phyloP scores from a whole-genome alignment of 2,797 vertebrate species.

The Sebastes itinus region DNA sequence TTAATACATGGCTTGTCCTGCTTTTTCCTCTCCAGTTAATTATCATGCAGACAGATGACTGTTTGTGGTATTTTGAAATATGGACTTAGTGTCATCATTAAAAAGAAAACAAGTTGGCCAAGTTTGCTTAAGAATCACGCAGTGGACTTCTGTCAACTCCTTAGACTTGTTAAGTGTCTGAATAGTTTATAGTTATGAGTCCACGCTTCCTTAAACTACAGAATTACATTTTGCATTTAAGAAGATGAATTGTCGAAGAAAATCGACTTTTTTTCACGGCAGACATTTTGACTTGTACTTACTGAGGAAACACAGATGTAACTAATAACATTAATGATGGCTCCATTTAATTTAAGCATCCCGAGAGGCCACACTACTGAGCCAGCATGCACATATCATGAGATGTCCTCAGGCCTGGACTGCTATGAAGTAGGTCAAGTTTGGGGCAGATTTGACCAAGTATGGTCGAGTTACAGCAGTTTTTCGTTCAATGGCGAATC shows the following conservation, averaged over 20 bases:
- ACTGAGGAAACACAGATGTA: neutral
- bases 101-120: neutral
- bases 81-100: neutral
- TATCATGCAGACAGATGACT: slow-evolving; percentile 8
- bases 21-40: slow-evolving; percentile 10
- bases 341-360: neutral
- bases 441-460: too few relatives aligned
- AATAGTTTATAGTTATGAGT: neutral
- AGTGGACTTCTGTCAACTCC: neutral
- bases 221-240: neutral
- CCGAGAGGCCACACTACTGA: too few relatives aligned
- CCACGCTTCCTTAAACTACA: too few relatives aligned
- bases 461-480: fast-evolving
- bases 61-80: slow-evolving; percentile 8
- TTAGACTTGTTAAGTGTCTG: neutral
- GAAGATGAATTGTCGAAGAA: neutral
- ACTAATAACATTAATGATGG: neutral
- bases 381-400: too few relatives aligned
- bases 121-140: neutral
- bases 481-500: too few relatives aligned
- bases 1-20: neutral
- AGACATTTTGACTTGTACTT: neutral
- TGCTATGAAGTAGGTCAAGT: too few relatives aligned
- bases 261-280: neutral
- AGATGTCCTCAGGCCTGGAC: too few relatives aligned